These are phyloP conservation scores for Machaerirhynchus nigripectus DNA, from an alignment of 2,113 vertebrate species.

Conservation along the genomic window DNA sequence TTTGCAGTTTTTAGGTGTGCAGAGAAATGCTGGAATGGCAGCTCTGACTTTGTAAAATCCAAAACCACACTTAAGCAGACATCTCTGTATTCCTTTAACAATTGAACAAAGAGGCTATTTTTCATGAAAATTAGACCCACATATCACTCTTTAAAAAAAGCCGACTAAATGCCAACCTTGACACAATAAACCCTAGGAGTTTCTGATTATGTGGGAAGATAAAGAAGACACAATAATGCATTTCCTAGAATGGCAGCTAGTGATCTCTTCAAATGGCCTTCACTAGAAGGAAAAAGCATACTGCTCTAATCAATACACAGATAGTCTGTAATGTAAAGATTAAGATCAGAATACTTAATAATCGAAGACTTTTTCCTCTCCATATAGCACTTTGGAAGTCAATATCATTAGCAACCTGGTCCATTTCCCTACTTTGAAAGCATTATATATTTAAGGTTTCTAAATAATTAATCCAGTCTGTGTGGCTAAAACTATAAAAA, in stretches of 20 bases:
- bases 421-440: conserved; percentile 73
- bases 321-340: conserved; percentile 73
- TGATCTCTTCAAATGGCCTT: conserved; percentile 67
- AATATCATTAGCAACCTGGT: conserved; percentile 70
- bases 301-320: conserved; percentile 71
- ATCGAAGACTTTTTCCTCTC: conserved; percentile 71
- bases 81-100: not conserved
- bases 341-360: conserved; percentile 78
- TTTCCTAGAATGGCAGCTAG: conserved; percentile 64
- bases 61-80: not conserved
- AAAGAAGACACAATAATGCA: conserved; percentile 52
- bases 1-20: not conserved
- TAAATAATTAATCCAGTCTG: conserved; percentile 76
- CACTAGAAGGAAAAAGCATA: conserved; percentile 49
- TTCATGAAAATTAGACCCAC: conserved; percentile 26
- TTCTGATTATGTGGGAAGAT: conserved; percentile 56
- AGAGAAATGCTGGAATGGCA: not conserved
- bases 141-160: not conserved
- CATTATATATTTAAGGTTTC: conserved; percentile 75
- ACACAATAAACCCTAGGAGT: conserved; percentile 16
- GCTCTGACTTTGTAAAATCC: not conserved
- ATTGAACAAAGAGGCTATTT: not conserved
- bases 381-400: conserved; percentile 71
- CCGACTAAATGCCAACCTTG: not conserved
- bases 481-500: conserved; percentile 74